Evolutionary conservation across 2,797 vertebrate species (phyloP).

Genomic region (Pipistrellus kuhlii): DNA sequence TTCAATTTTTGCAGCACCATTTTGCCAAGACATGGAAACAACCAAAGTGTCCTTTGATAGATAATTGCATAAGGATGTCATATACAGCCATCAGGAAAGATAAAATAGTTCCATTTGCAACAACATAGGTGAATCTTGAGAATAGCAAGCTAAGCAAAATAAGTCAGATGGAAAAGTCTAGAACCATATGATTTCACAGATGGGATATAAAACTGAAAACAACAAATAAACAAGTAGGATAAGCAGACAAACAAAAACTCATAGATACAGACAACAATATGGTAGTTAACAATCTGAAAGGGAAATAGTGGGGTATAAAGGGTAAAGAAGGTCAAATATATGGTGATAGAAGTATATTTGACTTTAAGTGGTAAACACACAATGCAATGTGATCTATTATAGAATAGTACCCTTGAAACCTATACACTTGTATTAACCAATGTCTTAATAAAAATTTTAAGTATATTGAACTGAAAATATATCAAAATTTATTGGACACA

Average conservation of each 20-base stretch:
- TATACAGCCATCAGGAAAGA: neutral
- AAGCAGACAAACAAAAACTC: neutral
- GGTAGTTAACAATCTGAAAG: neutral
- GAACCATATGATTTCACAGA: neutral
- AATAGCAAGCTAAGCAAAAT: neutral
- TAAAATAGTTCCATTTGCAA: neutral
- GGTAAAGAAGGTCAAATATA: neutral
- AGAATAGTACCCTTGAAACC: neutral
- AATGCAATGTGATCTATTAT: neutral
- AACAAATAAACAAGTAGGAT: neutral
- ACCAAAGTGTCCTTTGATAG: neutral
- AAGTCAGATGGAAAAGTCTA: neutral
- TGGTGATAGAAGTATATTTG: neutral
- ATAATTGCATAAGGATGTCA: neutral
- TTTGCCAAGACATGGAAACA: neutral
- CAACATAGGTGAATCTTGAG: neutral
- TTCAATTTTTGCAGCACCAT: neutral
- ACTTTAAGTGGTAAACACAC: neutral
- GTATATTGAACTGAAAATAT: neutral
- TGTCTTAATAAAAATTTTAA: neutral
- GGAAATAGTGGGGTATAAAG: neutral
- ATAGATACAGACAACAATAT: neutral
- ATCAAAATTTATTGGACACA: neutral
- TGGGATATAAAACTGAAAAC: neutral
- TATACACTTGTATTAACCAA: neutral